Evolutionary conservation across 2,113 vertebrate genomes (phyloP).

Genomic region (Stigmatopora nigra): DNA sequence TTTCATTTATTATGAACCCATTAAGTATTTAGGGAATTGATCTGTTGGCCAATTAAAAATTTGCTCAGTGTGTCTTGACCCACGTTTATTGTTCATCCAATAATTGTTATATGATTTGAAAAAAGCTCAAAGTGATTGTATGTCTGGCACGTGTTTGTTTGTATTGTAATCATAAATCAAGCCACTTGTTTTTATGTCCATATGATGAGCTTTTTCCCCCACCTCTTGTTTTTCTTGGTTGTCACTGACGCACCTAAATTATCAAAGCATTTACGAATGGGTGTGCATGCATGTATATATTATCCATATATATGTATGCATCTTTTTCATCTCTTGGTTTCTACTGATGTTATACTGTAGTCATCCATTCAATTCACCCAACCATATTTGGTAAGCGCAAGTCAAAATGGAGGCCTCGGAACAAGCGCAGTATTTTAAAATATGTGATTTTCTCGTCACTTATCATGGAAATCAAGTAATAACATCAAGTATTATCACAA

Average conservation of each 20-base stretch:
- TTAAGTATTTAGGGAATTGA: constrained; percentile 13
- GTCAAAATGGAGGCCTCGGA: neutral
- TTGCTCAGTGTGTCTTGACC: constrained; percentile 14
- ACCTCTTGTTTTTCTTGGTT: constrained; percentile 22
- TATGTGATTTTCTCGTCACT: neutral
- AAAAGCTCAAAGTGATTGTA: constrained; percentile 17
- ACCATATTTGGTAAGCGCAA: neutral
- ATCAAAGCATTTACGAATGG: constrained; percentile 6
- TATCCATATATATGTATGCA: neutral
- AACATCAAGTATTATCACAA: neutral
- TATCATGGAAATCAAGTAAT: neutral
- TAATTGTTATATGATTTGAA: constrained; percentile 47
- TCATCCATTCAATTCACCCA: neutral
- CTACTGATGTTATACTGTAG: neutral
- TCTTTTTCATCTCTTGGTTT: neutral
- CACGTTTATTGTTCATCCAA: constrained; percentile 28
- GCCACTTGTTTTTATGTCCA: constrained; percentile 13
- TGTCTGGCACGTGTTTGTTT: constrained; percentile 31
- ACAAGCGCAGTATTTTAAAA: neutral
- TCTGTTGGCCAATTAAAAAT: constrained; percentile 20
- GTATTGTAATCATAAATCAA: constrained; percentile 46
- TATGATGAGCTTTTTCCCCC: constrained; percentile 4
- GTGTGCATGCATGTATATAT: constrained; percentile 10
- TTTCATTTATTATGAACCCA: constrained; percentile 1
- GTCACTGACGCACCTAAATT: constrained; percentile 12